These are phyloP conservation scores for Perccottus glenii DNA, from an alignment of 2,113 vertebrate genomes.

Conservation along the genomic window DNA sequence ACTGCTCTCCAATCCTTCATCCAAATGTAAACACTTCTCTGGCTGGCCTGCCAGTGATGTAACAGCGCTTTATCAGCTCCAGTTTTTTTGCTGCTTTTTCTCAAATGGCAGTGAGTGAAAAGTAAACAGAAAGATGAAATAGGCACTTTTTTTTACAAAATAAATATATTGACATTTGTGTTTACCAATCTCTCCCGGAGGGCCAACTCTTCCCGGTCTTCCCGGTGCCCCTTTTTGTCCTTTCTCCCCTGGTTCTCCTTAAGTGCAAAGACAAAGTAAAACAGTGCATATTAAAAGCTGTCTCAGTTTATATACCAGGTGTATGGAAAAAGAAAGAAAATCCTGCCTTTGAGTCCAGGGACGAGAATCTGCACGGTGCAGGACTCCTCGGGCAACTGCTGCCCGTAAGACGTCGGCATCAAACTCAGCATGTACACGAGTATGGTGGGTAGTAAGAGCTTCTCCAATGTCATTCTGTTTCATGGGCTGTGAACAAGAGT, in stretches of 20 bases:
- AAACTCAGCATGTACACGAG: conserved; percentile 83
- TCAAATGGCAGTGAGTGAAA: neutral
- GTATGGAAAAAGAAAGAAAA: neutral
- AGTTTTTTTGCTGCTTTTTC: conserved; percentile 49
- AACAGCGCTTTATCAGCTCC: conserved; percentile 57
- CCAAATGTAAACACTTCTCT: conserved; percentile 71
- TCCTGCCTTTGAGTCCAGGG: conserved; percentile 95
- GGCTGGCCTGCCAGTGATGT: conserved; percentile 51
- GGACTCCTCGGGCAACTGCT: conserved; percentile 87
- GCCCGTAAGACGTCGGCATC: conserved; percentile 79
- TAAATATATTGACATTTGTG: neutral
- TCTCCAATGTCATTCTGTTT: conserved; percentile 83
- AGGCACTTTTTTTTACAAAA: neutral
- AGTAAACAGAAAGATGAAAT: neutral
- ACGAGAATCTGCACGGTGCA: conserved; percentile 97
- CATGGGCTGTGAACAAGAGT: conserved; percentile 34
- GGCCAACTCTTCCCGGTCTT: conserved; percentile 91
- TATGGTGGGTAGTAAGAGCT: conserved; percentile 72
- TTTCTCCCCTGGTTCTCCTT: conserved; percentile 92
- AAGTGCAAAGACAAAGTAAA: conserved; percentile 3
- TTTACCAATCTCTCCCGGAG: conserved; percentile 89
- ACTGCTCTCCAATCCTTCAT: conserved; percentile 58
- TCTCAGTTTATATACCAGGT: neutral
- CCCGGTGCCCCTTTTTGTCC: conserved; percentile 92
- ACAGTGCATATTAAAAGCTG: neutral